Conservation (phyloP, 2,888 invertebrate species). For the Acrobasis consociella region DNA sequence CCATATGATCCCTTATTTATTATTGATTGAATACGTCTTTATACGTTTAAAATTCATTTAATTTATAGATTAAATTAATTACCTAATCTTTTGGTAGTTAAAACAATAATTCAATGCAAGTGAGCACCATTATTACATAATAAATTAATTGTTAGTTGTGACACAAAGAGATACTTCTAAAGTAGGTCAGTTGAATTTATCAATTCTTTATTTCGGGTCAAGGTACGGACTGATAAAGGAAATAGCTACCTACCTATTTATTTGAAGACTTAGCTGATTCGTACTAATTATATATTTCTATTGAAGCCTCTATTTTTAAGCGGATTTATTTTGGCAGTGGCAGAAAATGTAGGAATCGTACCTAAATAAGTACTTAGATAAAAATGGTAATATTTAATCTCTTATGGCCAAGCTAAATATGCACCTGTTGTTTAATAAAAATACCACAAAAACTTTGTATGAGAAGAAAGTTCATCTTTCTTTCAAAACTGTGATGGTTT, state of each 20-base stretch:
- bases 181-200: constrained; percentile 47
- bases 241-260: constrained; percentile 17
- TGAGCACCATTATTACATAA: neutral
- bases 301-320: neutral
- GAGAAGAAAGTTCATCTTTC: too few species aligned
- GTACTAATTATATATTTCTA: neutral
- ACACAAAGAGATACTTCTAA: constrained; percentile 23
- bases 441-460: too few species aligned
- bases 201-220: constrained; percentile 46
- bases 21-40: too few species aligned
- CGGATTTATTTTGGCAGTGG: too few species aligned
- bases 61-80: neutral
- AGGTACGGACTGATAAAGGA: constrained; percentile 41
- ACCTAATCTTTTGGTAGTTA: neutral
- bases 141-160: neutral
- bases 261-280: neutral
- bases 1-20: too few species aligned
- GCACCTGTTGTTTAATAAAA: too few species aligned
- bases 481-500: too few species aligned
- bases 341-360: too few species aligned
- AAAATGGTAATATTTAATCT: too few species aligned
- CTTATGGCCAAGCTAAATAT: too few species aligned
- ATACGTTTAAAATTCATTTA: too few species aligned
- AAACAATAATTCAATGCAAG: neutral
- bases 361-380: too few species aligned